A percentile compares a stretch with the other conserved stretches of the same genome.
phyloP scores from a whole-genome alignment of 2,888 invertebrate species.

The Rhagonycha lutea region DNA sequence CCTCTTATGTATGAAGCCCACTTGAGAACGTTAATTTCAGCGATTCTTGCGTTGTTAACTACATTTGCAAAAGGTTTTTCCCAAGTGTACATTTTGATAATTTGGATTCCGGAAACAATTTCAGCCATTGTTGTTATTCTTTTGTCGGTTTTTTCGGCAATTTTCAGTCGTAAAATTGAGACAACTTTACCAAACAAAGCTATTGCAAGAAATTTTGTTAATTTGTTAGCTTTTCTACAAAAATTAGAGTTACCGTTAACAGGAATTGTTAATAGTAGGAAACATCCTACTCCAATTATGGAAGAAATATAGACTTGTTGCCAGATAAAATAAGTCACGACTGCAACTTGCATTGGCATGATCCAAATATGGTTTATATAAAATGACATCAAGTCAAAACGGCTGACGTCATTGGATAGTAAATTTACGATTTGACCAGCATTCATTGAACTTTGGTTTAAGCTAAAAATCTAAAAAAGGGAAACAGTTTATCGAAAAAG shows the following conservation, averaged over 20 bases:
- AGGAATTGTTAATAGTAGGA: conserved; percentile 58
- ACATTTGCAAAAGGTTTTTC: conserved; percentile 65
- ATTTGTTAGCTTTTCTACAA: background rate
- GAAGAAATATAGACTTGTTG: conserved; percentile 63
- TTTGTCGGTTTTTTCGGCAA: conserved; percentile 61
- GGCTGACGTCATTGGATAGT: conserved; percentile 84
- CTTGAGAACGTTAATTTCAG: conserved; percentile 37
- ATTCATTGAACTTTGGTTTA: conserved; percentile 65
- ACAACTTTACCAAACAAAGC: conserved; percentile 35
- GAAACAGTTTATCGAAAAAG: background rate
- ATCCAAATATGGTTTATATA: conserved; percentile 83
- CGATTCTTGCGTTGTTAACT: conserved; percentile 22
- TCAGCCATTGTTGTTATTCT: conserved; percentile 71
- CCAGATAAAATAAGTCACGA: conserved; percentile 78
- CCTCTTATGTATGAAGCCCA: conserved; percentile 64
- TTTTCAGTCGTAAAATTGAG: conserved; percentile 46
- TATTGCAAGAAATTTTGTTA: conserved; percentile 6
- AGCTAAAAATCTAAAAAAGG: background rate
- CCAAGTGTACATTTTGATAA: conserved; percentile 78
- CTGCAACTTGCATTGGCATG: conserved; percentile 76
- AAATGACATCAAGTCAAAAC: conserved; percentile 81
- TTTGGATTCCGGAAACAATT: conserved; percentile 69
- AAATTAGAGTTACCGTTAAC: conserved; percentile 52
- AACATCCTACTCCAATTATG: conserved; percentile 62
- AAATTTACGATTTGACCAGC: conserved; percentile 82